A percentile compares a stretch with the other conserved stretches of the same genome.
These are phyloP conservation scores for Chloromyia formosa DNA, from an alignment of 2,888 invertebrate genomes.

Conservation along the genomic window DNA sequence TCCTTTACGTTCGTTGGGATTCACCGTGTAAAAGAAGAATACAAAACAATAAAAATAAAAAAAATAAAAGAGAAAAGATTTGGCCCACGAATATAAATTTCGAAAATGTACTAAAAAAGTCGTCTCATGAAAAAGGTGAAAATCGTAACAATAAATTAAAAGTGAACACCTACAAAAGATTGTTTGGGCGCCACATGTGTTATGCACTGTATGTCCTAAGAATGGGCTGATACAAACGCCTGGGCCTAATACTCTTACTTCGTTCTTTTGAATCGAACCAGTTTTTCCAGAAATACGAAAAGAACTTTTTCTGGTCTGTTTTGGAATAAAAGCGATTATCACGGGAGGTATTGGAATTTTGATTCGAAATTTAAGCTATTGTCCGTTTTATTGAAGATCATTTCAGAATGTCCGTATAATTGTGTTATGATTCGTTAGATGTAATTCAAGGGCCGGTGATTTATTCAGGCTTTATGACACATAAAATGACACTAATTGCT, in stretches of 20 bases:
- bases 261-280: constrained; percentile 24
- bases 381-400: too few relatives aligned
- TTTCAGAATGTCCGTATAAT: too few relatives aligned
- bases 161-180: constrained; percentile 49
- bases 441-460: too few relatives aligned
- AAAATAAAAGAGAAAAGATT: constrained; percentile 21
- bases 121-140: constrained; percentile 42
- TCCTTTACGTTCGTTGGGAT: constrained; percentile 15
- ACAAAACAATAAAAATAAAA: too few relatives aligned
- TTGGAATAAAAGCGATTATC: background rate
- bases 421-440: too few relatives aligned
- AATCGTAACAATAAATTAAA: constrained; percentile 50
- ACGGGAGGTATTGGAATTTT: too few relatives aligned
- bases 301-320: background rate
- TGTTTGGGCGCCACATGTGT: constrained; percentile 45
- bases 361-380: too few relatives aligned
- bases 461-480: too few relatives aligned
- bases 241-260: constrained; percentile 12
- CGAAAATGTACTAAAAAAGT: constrained; percentile 38
- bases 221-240: constrained; percentile 20
- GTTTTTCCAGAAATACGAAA: constrained; percentile 44
- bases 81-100: constrained; percentile 20
- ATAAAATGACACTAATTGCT: too few relatives aligned
- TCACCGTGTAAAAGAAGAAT: too few relatives aligned
- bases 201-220: background rate